These are phyloP conservation scores for Dreissena rostriformis DNA, from an alignment of 1,140 invertebrate genomes.

Conservation along the genomic window DNA sequence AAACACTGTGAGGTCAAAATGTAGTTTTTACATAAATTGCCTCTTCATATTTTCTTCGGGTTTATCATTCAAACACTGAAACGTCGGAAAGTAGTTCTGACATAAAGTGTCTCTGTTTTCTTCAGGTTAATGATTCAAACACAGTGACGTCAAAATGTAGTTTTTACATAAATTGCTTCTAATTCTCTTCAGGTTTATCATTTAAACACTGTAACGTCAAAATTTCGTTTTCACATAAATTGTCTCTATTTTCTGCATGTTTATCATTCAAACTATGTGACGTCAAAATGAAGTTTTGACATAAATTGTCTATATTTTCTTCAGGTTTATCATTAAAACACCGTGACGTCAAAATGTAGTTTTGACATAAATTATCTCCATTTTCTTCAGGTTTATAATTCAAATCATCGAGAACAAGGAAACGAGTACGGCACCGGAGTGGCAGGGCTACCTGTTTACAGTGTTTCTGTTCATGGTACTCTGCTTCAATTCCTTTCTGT, in stretches of 20 bases:
- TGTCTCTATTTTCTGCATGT: constrained; percentile 43
- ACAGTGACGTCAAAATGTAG: no score
- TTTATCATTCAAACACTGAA: no score
- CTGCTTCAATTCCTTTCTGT: constrained; percentile 67
- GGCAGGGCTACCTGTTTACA: constrained; percentile 80
- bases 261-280: constrained; percentile 41
- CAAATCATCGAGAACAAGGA: constrained; percentile 39
- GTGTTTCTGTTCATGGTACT: constrained; percentile 71
- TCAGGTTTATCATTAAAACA: constrained; percentile 52
- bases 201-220: no score
- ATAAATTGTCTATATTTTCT: not conserved
- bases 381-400: constrained; percentile 46
- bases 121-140: constrained; percentile 50
- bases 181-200: no score
- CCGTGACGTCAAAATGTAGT: not conserved
- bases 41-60: no score
- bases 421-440: constrained; percentile 53
- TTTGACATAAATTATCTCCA: not conserved
- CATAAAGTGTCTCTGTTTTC: no score
- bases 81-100: no score
- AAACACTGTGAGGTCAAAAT: no score
- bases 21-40: no score
- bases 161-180: no score
- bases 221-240: not conserved
- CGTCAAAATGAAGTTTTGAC: not conserved